A percentile compares a stretch with the other conserved stretches of the same genome.
phyloP scores from a whole-genome alignment of 53 echinoderm and acorn worm genomes.

The Temnopleurus reevesii region DNA sequence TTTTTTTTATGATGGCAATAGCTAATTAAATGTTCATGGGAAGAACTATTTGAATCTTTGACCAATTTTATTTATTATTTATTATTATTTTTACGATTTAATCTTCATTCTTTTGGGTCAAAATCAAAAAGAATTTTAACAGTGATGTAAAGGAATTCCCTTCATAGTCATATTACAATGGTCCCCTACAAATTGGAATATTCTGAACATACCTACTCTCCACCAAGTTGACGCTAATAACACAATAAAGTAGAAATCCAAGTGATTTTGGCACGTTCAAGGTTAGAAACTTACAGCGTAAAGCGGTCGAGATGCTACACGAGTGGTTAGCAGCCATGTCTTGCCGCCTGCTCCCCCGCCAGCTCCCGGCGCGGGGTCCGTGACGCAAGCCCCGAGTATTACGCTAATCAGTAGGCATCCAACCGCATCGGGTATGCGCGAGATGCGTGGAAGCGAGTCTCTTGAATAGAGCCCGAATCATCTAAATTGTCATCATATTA shows the following conservation, averaged over 20 bases:
- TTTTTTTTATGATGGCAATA: too few relatives aligned
- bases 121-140: too few relatives aligned
- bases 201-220: conserved; percentile 7
- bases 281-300: conserved; percentile 48
- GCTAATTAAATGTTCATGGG: too few relatives aligned
- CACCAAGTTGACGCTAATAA: conserved; percentile 33
- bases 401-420: conserved; percentile 27
- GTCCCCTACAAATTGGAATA: neutral
- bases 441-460: conserved; percentile 3
- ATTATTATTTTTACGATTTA: too few relatives aligned
- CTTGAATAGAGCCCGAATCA: too few relatives aligned
- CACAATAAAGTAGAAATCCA: conserved; percentile 42
- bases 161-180: too few relatives aligned
- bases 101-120: too few relatives aligned
- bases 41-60: too few relatives aligned
- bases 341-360: conserved; percentile 52
- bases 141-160: too few relatives aligned
- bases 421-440: conserved; percentile 1
- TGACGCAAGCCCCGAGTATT: conserved; percentile 5
- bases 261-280: conserved; percentile 56
- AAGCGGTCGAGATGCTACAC: neutral
- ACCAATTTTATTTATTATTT: too few relatives aligned
- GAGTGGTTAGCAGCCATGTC: conserved; percentile 33
- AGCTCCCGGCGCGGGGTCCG: conserved; percentile 30
- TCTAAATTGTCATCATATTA: neutral